Conservation (phyloP, 2,113 vertebrate species). For the Engraulis encrasicolus region DNA sequence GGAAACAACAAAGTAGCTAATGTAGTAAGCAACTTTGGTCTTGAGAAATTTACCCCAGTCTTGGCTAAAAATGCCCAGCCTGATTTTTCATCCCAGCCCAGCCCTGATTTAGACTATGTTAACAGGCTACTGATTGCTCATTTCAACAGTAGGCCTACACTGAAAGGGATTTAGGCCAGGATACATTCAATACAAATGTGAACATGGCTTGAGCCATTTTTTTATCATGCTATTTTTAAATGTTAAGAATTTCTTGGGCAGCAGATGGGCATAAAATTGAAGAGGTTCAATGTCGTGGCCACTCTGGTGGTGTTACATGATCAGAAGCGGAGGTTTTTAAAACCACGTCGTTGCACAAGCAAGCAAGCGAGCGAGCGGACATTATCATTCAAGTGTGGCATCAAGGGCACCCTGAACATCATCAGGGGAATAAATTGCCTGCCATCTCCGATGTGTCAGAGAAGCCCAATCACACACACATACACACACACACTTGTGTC, state of each 20-base stretch:
- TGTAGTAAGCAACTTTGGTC: no score
- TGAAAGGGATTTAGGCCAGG: background rate
- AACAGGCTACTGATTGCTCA: no score
- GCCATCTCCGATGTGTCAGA: slow-evolving; percentile 50
- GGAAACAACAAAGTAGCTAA: no score
- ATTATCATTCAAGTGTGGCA: slow-evolving; percentile 67
- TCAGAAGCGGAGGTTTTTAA: background rate
- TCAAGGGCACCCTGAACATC: slow-evolving; percentile 61
- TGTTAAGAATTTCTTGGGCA: no score
- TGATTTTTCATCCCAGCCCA: no score
- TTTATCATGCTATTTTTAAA: background rate
- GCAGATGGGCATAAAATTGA: no score
- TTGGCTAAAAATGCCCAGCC: no score
- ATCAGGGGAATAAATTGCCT: slow-evolving; percentile 61
- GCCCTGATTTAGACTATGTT: no score
- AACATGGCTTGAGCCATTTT: background rate
- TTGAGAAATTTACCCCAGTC: no score
- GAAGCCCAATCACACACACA: slow-evolving; percentile 53
- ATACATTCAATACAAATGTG: background rate
- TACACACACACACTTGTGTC: background rate
- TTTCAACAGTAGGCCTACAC: no score
- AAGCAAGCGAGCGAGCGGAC: slow-evolving; percentile 47
- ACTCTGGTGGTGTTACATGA: background rate
- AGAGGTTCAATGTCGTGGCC: background rate
- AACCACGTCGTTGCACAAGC: background rate